Conservation (phyloP, 1,140 invertebrate genomes). For the Drosophila rhopaloa region DNA sequence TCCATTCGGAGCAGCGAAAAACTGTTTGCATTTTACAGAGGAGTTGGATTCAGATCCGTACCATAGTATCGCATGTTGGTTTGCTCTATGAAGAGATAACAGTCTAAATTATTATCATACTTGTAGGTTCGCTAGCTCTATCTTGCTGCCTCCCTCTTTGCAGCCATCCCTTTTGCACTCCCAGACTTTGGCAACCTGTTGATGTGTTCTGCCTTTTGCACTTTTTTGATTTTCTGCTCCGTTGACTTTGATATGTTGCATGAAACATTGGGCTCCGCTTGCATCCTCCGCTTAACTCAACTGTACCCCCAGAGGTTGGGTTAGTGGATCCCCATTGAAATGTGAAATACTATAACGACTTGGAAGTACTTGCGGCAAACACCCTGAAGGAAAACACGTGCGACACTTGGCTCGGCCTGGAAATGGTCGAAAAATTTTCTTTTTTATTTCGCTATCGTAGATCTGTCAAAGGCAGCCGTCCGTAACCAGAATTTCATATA, state of each 20-base stretch:
- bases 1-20: conserved; percentile 64
- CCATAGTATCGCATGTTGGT: conserved; percentile 66
- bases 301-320: conserved; percentile 40
- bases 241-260: conserved; percentile 57
- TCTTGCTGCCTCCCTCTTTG: conserved; percentile 1
- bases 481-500: conserved; percentile 72
- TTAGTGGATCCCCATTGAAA: conserved; percentile 40
- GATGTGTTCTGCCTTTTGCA: conserved; percentile 51
- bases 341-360: conserved; percentile 47
- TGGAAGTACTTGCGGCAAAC: conserved; percentile 37
- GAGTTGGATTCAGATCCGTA: conserved; percentile 42
- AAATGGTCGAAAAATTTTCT: conserved; percentile 35
- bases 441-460: conserved; percentile 62
- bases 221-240: conserved; percentile 79
- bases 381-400: conserved; percentile 42
- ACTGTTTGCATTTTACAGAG: conserved; percentile 49
- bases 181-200: conserved; percentile 50
- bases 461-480: conserved; percentile 68
- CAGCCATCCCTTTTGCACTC: conserved; percentile 23
- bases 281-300: conserved; percentile 34
- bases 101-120: conserved; percentile 79
- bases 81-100: conserved; percentile 56
- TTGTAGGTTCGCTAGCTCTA: conserved; percentile 33
- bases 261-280: conserved; percentile 31
- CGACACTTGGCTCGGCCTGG: conserved; percentile 41